Evolutionary conservation across 2,888 invertebrate species (phyloP).

Genomic region (Phoronis australis): DNA sequence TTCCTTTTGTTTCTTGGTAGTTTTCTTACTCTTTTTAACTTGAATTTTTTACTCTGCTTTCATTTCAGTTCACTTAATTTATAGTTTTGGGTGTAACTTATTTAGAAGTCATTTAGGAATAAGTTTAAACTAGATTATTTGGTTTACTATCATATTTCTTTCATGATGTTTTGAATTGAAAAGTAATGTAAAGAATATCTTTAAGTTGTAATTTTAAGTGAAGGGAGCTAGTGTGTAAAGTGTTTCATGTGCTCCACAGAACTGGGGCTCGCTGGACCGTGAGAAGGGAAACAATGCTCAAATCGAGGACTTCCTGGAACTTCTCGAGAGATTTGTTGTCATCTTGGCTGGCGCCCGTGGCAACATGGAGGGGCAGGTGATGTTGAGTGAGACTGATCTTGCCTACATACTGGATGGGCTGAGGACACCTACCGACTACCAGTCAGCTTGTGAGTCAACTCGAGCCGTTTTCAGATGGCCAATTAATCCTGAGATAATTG

Average conservation of each 20-base stretch:
- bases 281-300: constrained; percentile 34
- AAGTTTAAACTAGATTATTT: too few species aligned
- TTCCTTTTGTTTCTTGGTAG: too few species aligned
- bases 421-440: constrained; percentile 46
- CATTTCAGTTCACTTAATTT: too few species aligned
- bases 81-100: too few species aligned
- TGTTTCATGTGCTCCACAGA: constrained; percentile 20
- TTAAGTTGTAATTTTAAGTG: too few species aligned
- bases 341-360: constrained; percentile 43
- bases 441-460: constrained; percentile 42
- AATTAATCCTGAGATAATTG: too few species aligned
- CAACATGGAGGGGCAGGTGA: constrained; percentile 51
- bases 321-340: constrained; percentile 46
- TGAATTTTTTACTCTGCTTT: too few species aligned
- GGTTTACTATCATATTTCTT: neutral
- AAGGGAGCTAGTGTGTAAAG: too few species aligned
- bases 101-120: too few species aligned
- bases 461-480: too few species aligned
- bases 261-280: constrained; percentile 44
- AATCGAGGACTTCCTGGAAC: constrained; percentile 50
- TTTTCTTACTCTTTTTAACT: too few species aligned
- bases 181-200: neutral
- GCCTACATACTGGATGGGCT: constrained; percentile 40
- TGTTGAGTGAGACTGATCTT: constrained; percentile 44
- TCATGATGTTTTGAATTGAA: neutral